Evolutionary conservation across 2,797 vertebrate genomes (phyloP).

Genomic region (Taenioides sp.): DNA sequence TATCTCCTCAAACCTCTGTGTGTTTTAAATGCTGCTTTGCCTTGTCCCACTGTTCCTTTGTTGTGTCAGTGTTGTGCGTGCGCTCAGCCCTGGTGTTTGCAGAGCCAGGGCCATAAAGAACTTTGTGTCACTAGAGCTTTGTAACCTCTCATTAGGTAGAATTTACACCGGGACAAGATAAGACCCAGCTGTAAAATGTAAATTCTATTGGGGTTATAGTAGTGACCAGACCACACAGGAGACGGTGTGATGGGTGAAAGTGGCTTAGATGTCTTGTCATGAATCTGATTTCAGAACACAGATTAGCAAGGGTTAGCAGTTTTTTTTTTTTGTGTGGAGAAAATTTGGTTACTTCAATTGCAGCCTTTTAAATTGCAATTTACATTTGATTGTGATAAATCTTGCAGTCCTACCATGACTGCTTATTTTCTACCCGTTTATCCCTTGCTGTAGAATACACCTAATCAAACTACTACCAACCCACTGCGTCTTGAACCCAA

Average conservation of each 20-base stretch:
- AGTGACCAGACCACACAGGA: slow-evolving; percentile 9
- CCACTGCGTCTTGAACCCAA: background rate
- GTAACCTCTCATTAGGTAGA: slow-evolving; percentile 36
- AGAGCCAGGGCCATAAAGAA: slow-evolving; percentile 30
- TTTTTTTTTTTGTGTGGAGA: no score
- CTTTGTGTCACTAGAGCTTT: slow-evolving; percentile 13
- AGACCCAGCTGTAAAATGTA: slow-evolving; percentile 30
- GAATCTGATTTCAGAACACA: no score
- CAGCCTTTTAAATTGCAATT: no score
- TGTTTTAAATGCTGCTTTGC: slow-evolving; percentile 8
- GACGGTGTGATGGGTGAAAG: background rate
- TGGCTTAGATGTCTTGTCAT: no score
- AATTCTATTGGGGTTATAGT: slow-evolving; percentile 27
- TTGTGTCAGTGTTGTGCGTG: background rate
- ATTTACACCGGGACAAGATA: slow-evolving; percentile 35
- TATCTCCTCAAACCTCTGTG: slow-evolving; percentile 9
- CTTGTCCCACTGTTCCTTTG: slow-evolving; percentile 5
- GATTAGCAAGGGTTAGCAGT: no score
- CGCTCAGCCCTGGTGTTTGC: slow-evolving; percentile 23
- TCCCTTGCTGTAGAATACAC: no score
- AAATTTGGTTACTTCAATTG: no score
- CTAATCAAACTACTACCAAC: no score
- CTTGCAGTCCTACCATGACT: no score
- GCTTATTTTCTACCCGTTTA: no score
- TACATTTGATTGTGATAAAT: no score